Evolutionary conservation across 2,113 vertebrate species (phyloP).

Genomic region (Pseudorhombus dupliciocellatus): DNA sequence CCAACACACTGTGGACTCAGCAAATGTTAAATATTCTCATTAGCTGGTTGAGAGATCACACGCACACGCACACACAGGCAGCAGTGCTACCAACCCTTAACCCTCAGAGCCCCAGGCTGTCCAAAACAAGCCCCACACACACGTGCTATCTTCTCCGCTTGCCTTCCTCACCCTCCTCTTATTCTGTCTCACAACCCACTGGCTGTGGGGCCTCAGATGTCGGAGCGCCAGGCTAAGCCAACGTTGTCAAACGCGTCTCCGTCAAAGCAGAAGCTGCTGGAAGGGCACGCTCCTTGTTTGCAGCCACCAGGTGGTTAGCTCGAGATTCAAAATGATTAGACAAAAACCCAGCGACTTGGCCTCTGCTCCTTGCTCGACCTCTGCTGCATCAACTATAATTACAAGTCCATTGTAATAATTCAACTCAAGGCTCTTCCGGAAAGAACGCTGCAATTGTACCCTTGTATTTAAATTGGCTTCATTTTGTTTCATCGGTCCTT

Average conservation of each 20-base stretch:
- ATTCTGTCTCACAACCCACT: conserved; percentile 27
- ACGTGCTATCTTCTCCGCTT: conserved; percentile 23
- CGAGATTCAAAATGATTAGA: conserved; percentile 30
- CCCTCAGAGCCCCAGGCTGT: conserved; percentile 36
- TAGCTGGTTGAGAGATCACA: conserved; percentile 70
- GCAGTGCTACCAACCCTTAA: conserved; percentile 24
- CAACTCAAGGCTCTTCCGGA: neutral
- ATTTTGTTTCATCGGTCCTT: neutral
- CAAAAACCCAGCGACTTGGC: conserved; percentile 22
- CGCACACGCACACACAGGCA: conserved; percentile 8
- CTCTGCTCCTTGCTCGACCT: neutral
- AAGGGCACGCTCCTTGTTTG: conserved; percentile 11
- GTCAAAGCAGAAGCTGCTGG: conserved; percentile 52
- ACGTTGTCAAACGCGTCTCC: conserved; percentile 47
- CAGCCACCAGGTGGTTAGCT: conserved; percentile 38
- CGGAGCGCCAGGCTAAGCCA: conserved; percentile 10
- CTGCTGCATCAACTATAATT: conserved; percentile 4
- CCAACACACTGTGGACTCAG: conserved; percentile 72
- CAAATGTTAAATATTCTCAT: conserved; percentile 81
- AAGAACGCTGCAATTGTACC: neutral
- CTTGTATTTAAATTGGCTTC: neutral
- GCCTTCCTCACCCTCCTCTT: conserved; percentile 45
- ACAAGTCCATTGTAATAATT: neutral
- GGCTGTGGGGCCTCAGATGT: neutral
- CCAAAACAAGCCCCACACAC: conserved; percentile 39